Percentiles rank a stretch among this genome's conserved stretches.
Evolutionary conservation across 2,113 vertebrate genomes (phyloP).

Genomic region (Podarcis raffonei): DNA sequence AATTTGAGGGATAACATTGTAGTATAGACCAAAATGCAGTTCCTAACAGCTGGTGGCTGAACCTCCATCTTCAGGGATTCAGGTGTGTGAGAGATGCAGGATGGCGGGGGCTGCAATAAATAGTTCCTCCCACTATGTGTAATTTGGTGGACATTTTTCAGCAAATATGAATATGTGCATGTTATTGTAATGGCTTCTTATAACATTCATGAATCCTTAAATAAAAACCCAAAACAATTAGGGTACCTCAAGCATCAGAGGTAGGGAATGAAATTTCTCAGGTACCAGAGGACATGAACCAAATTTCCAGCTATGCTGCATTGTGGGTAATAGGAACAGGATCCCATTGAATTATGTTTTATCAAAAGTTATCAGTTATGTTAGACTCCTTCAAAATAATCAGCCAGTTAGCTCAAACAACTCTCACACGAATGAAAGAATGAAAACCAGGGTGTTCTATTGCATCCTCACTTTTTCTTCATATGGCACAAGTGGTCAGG

Average conservation of each 20-base stretch:
- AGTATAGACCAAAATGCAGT: no score
- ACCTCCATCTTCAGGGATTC: no score
- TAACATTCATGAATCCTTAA: background rate
- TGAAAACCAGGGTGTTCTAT: background rate
- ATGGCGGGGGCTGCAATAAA: background rate
- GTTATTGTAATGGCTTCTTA: background rate
- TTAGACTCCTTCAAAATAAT: conserved; percentile 9
- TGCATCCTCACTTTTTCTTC: background rate
- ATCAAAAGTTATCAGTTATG: fast-evolving
- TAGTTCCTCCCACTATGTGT: background rate
- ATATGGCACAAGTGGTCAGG: background rate
- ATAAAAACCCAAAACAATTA: background rate
- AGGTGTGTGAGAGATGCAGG: no score
- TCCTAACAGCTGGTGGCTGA: no score
- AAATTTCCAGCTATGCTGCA: background rate
- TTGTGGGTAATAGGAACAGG: background rate
- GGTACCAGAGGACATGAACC: background rate
- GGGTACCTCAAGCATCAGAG: background rate
- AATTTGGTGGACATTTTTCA: no score
- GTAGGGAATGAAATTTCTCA: no score
- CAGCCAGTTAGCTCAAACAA: background rate
- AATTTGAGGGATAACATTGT: no score
- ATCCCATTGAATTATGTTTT: conserved; percentile 1
- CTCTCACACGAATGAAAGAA: background rate
- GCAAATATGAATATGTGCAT: background rate